Percentiles rank a stretch among this genome's conserved stretches.
These are phyloP conservation scores for Capreolus pygargus DNA, from an alignment of 2,113 vertebrate species.

Conservation along the genomic window DNA sequence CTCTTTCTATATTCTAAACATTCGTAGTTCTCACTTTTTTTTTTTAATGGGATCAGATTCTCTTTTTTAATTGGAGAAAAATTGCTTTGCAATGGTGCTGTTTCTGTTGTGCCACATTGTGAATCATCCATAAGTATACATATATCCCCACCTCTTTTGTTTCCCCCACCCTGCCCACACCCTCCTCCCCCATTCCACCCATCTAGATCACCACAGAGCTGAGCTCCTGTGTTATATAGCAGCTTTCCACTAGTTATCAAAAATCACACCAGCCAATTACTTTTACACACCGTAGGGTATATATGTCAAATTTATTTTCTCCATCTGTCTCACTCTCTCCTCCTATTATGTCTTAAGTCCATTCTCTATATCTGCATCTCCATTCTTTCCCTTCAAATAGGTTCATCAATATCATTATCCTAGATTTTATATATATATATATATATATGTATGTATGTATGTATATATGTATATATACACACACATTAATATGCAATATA, in stretches of 20 bases:
- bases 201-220: not conserved
- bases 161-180: not conserved
- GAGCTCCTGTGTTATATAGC: not conserved
- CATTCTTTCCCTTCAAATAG: not conserved
- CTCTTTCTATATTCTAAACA: not conserved
- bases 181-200: not conserved
- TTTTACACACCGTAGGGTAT: not conserved
- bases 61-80: not conserved
- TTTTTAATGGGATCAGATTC: not conserved
- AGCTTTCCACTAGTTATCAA: not conserved
- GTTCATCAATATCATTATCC: not conserved
- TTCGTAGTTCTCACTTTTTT: not conserved
- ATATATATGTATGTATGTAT: accelerated
- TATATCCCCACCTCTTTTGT: not conserved
- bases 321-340: not conserved
- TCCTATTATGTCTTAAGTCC: not conserved
- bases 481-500: not conserved
- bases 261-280: not conserved
- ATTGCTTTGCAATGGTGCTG: not conserved
- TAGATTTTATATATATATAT: not conserved
- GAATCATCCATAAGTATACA: not conserved
- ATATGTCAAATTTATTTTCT: not conserved
- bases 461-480: not conserved
- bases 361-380: not conserved
- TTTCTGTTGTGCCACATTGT: not conserved